A percentile compares a stretch with the other conserved stretches of the same genome.
Conservation (phyloP, 2,888 invertebrate species). For the Parnassius smintheus region DNA sequence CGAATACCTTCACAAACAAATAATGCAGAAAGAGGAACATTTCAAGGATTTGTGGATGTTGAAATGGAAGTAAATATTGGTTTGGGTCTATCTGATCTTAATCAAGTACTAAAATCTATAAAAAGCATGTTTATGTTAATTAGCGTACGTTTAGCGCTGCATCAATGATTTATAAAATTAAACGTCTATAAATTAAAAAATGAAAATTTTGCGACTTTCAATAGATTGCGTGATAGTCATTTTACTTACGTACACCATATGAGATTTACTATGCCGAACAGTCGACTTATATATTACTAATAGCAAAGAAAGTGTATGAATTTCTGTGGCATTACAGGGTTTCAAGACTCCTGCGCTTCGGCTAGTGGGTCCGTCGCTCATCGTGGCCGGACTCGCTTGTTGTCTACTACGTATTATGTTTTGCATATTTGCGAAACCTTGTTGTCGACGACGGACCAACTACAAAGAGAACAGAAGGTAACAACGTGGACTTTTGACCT, state of each 20-base stretch:
- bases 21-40: slow-evolving; percentile 14
- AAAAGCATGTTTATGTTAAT: slow-evolving; percentile 6
- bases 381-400: slow-evolving; percentile 89
- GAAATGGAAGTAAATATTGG: not conserved
- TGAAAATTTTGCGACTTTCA: too few relatives aligned
- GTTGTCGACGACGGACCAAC: slow-evolving; percentile 83
- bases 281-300: too few relatives aligned
- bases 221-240: too few relatives aligned
- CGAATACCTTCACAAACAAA: not conserved
- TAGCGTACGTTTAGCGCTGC: not conserved
- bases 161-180: too few relatives aligned
- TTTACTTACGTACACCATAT: too few relatives aligned
- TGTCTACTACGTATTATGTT: slow-evolving; percentile 91
- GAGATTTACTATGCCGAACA: too few relatives aligned
- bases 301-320: not conserved
- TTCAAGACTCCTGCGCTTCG: slow-evolving; percentile 93
- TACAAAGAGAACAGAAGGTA: slow-evolving; percentile 83
- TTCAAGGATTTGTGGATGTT: slow-evolving; percentile 17
- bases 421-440: slow-evolving; percentile 91
- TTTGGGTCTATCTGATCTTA: not conserved
- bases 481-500: not conserved
- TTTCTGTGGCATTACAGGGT: slow-evolving; percentile 57
- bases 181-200: too few relatives aligned
- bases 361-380: slow-evolving; percentile 91
- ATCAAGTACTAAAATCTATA: slow-evolving; percentile 5